Base-by-base conservation (phyloP, 2,113 vertebrate species). In the Passer domesticus region DNA sequence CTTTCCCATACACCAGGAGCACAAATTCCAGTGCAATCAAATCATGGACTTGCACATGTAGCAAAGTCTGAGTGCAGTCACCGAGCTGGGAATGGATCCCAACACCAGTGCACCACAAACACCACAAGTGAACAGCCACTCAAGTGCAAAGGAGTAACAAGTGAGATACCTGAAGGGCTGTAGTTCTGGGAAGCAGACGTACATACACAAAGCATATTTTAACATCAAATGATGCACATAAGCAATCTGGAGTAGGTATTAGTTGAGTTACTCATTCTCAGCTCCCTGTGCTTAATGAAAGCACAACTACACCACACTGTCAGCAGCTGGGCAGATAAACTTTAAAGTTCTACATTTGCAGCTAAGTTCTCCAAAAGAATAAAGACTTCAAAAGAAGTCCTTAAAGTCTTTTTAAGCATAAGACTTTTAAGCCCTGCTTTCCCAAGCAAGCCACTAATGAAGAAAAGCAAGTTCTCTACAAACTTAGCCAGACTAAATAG, bases 31-130 rank as follows among this genome's bases (percentile, higher is more conserved):
- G 10, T 7, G 6, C 5, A 70, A 15, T 37, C 78, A 35, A 87
- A 58, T 0, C 6, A 53, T 0, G 8, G 46, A 67, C 9, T n/a
- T 13, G 14, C 2, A 73, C 53, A n/a, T 0, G 16, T 2, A 69
- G 20, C 25, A 28, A 43, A 78, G 22, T 20, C 69, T 41, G 33
- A 50, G 27, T 15, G 25, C 24, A 15, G 67, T 13, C 43, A 69
- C 46, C 33, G 0, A 60, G 31, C 19, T n/a, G 37, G 46, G 83
- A 88, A 69, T 2, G n/a, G 33, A 73, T 83, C 53, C 72, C 78
- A 56, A 25, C 1, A 72, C 46, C 78, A 83, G 50, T 0, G 5
- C 11, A 83, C n/a, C 76, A 92, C 63, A 70, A 81, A 84, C 60
- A 89, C 47, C 62, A 59, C 46, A 59, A 74, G 52, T 3, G 15